A percentile compares a stretch with the other conserved stretches of the same genome.
Conservation (phyloP, 2,113 vertebrate species). For the Agelaius phoeniceus region DNA sequence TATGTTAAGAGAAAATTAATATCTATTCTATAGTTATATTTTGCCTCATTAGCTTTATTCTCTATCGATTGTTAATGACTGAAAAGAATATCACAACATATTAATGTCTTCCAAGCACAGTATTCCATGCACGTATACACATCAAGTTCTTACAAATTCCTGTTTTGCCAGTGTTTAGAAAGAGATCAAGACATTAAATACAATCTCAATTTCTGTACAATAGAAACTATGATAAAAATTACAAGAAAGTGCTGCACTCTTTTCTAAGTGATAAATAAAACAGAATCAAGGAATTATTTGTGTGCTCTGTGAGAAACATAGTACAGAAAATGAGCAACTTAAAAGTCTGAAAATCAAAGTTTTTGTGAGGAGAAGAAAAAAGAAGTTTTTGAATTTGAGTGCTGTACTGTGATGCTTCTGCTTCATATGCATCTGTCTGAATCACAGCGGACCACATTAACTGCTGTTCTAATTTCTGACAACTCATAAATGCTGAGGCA, state of each 20-base stretch:
- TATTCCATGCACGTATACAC: accelerated
- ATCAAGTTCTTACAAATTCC: neutral
- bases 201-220: neutral
- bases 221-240: neutral
- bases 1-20: neutral
- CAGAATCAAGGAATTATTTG: neutral
- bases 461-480: neutral
- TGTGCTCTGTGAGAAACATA: neutral
- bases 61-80: neutral
- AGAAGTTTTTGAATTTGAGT: neutral
- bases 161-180: neutral
- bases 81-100: neutral
- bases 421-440: neutral
- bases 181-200: neutral
- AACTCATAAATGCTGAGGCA: neutral
- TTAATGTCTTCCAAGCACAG: neutral
- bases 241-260: neutral
- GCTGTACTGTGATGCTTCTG: neutral
- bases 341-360: neutral
- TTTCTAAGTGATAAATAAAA: neutral
- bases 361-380: neutral
- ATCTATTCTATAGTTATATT: neutral
- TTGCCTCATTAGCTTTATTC: conserved; percentile 1
- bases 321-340: neutral
- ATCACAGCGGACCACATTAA: neutral